Conservation (phyloP, 2,797 vertebrate species). For the Selene dorsalis region DNA sequence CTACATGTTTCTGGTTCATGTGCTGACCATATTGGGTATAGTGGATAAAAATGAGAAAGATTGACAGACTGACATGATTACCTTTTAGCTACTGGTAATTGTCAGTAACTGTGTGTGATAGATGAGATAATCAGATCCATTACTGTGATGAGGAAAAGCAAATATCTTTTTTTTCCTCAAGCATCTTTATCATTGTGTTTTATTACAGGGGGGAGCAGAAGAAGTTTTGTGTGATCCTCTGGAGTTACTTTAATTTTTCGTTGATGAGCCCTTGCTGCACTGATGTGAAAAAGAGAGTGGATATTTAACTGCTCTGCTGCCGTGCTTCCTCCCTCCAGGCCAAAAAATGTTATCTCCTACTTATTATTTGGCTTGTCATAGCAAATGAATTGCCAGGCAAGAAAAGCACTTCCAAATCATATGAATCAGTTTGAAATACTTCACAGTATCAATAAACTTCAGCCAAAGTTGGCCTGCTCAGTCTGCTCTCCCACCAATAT, state of each 20-base stretch:
- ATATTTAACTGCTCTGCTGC: slow-evolving; percentile 44
- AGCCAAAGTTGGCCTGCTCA: slow-evolving; percentile 15
- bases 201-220: slow-evolving; percentile 4
- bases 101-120: slow-evolving; percentile 36
- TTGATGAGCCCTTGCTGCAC: slow-evolving; percentile 31
- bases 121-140: slow-evolving; percentile 48
- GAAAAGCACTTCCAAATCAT: slow-evolving; percentile 48
- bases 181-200: slow-evolving; percentile 28
- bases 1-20: neutral
- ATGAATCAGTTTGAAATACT: slow-evolving; percentile 48
- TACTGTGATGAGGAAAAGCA: slow-evolving; percentile 45
- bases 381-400: slow-evolving; percentile 44
- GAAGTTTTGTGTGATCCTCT: slow-evolving; percentile 22
- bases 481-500: slow-evolving; percentile 30
- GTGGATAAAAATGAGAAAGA: slow-evolving; percentile 1
- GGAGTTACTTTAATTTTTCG: slow-evolving; percentile 37
- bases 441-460: slow-evolving; percentile 52
- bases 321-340: slow-evolving; percentile 35
- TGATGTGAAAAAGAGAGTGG: slow-evolving; percentile 20
- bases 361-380: slow-evolving; percentile 55
- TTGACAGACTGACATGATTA: slow-evolving; percentile 35
- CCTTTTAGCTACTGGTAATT: slow-evolving; percentile 44
- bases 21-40: slow-evolving; percentile 14
- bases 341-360: slow-evolving; percentile 45
- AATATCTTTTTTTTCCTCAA: slow-evolving; percentile 14